These are phyloP conservation scores for Phrynosoma platyrhinos DNA, from an alignment of 2,113 vertebrate genomes.

Conservation along the genomic window DNA sequence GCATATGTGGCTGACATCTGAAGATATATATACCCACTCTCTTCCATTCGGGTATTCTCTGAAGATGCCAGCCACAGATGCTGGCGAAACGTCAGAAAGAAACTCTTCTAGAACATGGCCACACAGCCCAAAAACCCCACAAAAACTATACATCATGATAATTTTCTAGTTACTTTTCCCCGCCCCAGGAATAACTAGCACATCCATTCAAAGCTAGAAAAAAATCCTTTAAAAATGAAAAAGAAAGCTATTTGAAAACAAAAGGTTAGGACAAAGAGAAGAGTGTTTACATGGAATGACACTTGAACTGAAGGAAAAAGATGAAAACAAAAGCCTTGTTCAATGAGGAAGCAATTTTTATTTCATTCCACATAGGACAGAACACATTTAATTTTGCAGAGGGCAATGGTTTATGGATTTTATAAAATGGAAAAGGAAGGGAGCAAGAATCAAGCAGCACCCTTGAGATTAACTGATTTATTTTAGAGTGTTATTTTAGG, in stretches of 20 bases:
- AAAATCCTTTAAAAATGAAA: constrained; percentile 50
- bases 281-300: constrained; percentile 22
- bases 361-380: constrained; percentile 23
- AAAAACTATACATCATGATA: constrained; percentile 30
- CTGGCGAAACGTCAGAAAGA: too few species aligned
- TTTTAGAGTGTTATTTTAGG: not conserved
- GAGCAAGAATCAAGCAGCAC: too few species aligned
- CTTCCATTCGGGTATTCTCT: too few species aligned
- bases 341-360: constrained; percentile 33
- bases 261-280: constrained; percentile 54
- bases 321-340: constrained; percentile 46
- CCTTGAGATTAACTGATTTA: too few species aligned
- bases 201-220: constrained; percentile 33
- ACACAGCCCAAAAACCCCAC: too few species aligned
- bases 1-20: too few species aligned
- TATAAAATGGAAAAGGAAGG: not conserved
- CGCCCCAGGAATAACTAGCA: constrained; percentile 39
- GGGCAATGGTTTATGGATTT: not conserved
- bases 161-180: constrained; percentile 39
- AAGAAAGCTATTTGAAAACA: constrained; percentile 55
- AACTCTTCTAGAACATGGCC: too few species aligned
- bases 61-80: too few species aligned
- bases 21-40: too few species aligned
- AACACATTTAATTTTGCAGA: not conserved
- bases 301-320: constrained; percentile 25